phyloP scores from a whole-genome alignment of 1,140 invertebrate species.

The Drosophila setifemur region DNA sequence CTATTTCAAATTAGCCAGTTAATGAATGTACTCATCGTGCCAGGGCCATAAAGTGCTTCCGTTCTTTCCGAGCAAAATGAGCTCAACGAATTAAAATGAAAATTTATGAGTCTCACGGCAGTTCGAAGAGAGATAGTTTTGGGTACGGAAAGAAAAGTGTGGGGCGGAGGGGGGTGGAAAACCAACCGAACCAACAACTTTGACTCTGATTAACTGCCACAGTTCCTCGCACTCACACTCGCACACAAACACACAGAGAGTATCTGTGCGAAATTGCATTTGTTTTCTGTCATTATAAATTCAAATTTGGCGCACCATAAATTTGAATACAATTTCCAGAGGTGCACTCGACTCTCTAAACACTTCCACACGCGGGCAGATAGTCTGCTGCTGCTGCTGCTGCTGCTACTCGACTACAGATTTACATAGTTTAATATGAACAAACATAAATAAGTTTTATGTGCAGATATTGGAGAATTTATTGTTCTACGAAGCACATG shows the following conservation, averaged over 20 bases:
- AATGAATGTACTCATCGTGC: slow-evolving; percentile 60
- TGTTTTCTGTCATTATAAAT: slow-evolving; percentile 78
- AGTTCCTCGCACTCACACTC: slow-evolving; percentile 25
- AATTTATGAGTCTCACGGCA: slow-evolving; percentile 59
- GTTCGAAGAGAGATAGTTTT: slow-evolving; percentile 35
- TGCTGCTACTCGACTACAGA: slow-evolving; percentile 19
- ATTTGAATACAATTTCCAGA: slow-evolving; percentile 58
- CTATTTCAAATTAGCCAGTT: slow-evolving; percentile 36
- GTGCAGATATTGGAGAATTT: slow-evolving; percentile 67
- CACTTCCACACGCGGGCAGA: slow-evolving; percentile 16
- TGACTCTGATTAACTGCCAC: slow-evolving; percentile 75
- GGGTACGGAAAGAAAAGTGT: not conserved
- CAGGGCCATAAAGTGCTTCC: slow-evolving; percentile 46
- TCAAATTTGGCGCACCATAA: slow-evolving; percentile 74
- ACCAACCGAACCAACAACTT: slow-evolving; percentile 46
- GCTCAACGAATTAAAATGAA: slow-evolving; percentile 74
- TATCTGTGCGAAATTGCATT: slow-evolving; percentile 58
- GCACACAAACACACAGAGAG: not conserved
- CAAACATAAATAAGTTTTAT: slow-evolving; percentile 72
- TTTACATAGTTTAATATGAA: slow-evolving; percentile 62
- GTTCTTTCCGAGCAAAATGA: slow-evolving; percentile 60
- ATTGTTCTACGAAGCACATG: slow-evolving; percentile 47
- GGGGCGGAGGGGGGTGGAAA: not conserved
- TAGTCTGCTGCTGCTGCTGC: not conserved
- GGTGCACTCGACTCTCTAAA: slow-evolving; percentile 35